A percentile compares a stretch with the other conserved stretches of the same genome.
Conservation (phyloP, 2,797 vertebrate genomes). For the Chiloscyllium punctatum region DNA sequence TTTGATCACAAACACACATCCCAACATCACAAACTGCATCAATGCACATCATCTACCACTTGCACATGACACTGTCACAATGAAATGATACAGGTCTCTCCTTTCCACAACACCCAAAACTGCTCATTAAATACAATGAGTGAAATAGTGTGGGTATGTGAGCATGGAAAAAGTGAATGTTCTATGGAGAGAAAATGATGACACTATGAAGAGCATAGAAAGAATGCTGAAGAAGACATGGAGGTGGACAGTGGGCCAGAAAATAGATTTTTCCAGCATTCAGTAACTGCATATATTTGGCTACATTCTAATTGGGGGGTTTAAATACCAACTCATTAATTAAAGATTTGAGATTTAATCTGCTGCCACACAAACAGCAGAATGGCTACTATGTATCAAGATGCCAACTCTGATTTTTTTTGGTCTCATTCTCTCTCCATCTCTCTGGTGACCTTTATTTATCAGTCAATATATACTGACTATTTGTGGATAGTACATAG, state of each 20-base stretch:
- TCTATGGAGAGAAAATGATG: background rate
- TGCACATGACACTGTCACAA: background rate
- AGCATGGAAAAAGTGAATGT: background rate
- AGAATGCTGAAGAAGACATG: background rate
- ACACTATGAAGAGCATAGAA: background rate
- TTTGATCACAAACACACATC: background rate
- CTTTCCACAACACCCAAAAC: background rate
- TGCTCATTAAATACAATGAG: background rate
- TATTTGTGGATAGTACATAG: background rate
- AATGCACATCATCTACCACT: background rate
- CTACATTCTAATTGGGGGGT: background rate
- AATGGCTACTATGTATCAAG: background rate
- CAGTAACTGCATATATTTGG: background rate
- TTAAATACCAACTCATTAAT: conserved; percentile 5
- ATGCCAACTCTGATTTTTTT: background rate
- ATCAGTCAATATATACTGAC: background rate
- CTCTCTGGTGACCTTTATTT: background rate
- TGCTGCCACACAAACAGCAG: background rate
- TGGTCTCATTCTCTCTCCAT: background rate
- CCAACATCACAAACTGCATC: background rate
- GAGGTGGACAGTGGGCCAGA: background rate
- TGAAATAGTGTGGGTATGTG: background rate
- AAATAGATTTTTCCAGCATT: background rate
- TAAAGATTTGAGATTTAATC: background rate
- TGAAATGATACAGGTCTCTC: background rate